Percentiles rank a stretch among this genome's conserved stretches.
These are phyloP conservation scores for Pangasianodon hypophthalmus DNA, from an alignment of 2,113 vertebrate genomes.

Conservation along the genomic window DNA sequence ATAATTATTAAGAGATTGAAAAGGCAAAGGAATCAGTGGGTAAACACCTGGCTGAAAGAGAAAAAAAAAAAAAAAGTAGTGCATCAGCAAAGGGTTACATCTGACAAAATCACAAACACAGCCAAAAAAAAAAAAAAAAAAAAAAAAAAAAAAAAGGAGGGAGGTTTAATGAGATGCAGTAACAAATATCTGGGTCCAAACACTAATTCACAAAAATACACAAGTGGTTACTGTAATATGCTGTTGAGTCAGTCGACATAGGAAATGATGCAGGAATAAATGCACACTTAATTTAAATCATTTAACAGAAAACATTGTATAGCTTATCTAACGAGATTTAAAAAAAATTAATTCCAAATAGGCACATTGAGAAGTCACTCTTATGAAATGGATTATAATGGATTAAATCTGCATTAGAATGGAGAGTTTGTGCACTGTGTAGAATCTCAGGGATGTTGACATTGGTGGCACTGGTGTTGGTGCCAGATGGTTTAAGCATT, in stretches of 20 bases:
- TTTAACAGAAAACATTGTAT: not conserved
- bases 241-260: not conserved
- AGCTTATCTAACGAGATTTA: not conserved
- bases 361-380: too few species aligned
- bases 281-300: not conserved
- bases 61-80: not conserved
- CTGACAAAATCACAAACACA: too few species aligned
- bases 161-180: not conserved
- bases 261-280: not conserved
- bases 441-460: too few species aligned
- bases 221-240: not conserved
- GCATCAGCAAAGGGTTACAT: not conserved
- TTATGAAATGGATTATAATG: too few species aligned
- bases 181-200: not conserved
- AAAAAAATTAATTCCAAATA: too few species aligned
- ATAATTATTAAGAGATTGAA: constrained; percentile 1
- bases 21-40: not conserved
- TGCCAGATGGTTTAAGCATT: not conserved
- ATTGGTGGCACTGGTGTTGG: not conserved
- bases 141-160: not conserved
- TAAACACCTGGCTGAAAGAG: not conserved
- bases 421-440: too few species aligned
- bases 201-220: not conserved
- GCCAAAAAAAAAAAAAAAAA: not conserved
- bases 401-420: too few species aligned